Evolutionary conservation across 2,888 invertebrate species (phyloP).

Genomic region (Diarsia brunnea): DNA sequence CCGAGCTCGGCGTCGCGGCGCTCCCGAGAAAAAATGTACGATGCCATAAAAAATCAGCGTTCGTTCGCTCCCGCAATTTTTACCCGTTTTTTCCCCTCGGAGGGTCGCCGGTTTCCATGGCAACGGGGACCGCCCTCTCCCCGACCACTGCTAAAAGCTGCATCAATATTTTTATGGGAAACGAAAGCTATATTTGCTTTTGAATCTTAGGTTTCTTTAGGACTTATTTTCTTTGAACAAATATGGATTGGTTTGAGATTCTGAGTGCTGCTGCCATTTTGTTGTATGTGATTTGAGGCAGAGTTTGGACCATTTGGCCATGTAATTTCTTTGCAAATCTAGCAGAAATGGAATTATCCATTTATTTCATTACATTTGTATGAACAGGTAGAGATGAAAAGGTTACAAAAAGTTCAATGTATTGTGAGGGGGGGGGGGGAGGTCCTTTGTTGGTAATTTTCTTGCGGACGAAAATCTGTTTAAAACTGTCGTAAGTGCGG

Average conservation of each 20-base stretch:
- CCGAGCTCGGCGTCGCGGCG: slow-evolving; percentile 79
- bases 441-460: not conserved
- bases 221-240: slow-evolving; percentile 40
- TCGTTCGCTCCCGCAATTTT: slow-evolving; percentile 89
- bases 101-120: slow-evolving; percentile 88
- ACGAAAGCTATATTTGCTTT: slow-evolving; percentile 71
- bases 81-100: slow-evolving; percentile 90
- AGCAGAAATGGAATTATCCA: too few species aligned
- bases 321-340: not conserved
- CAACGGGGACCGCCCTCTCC: slow-evolving; percentile 80
- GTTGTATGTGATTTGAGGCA: not conserved
- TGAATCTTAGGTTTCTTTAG: slow-evolving; percentile 65
- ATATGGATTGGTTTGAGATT: slow-evolving; percentile 7
- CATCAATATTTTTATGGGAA: slow-evolving; percentile 88
- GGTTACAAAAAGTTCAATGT: not conserved
- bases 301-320: not conserved
- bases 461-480: not conserved
- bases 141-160: slow-evolving; percentile 80
- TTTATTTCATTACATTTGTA: not conserved
- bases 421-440: not conserved
- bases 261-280: slow-evolving; percentile 15
- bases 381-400: not conserved
- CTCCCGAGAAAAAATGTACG: slow-evolving; percentile 89
- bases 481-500: not conserved
- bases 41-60: slow-evolving; percentile 90